phyloP scores from a whole-genome alignment of 2,797 vertebrate species.

The Yasuhikotakia modesta region DNA sequence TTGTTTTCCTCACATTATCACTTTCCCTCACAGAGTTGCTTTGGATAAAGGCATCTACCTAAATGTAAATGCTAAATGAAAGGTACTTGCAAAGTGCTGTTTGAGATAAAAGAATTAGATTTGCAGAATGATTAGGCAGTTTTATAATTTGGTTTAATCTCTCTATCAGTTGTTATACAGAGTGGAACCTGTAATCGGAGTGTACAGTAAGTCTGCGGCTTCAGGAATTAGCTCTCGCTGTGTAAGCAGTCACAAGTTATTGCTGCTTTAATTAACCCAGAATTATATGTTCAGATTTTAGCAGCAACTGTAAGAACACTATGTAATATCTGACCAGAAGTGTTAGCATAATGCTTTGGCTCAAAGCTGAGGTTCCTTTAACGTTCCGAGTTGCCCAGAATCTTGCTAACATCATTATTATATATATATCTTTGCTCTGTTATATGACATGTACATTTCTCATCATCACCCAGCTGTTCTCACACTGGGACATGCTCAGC shows the following conservation, averaged over 20 bases:
- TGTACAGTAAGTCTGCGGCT: neutral
- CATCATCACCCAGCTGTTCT: neutral
- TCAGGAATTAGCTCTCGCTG: neutral
- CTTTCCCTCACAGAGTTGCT: no score
- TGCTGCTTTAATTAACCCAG: constrained; percentile 37
- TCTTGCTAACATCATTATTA: neutral
- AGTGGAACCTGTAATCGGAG: neutral
- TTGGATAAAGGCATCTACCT: no score
- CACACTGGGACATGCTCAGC: neutral
- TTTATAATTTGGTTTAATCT: neutral
- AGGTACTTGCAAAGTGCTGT: no score
- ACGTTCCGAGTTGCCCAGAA: neutral
- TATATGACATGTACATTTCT: neutral
- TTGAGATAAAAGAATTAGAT: no score
- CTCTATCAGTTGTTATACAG: neutral
- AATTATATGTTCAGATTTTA: constrained; percentile 12
- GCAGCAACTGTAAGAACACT: neutral
- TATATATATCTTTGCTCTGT: neutral
- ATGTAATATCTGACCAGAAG: constrained; percentile 17
- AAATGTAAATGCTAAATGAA: no score
- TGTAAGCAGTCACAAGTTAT: constrained; percentile 3
- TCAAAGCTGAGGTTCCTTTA: neutral
- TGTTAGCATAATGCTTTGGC: neutral
- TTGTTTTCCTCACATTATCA: no score
- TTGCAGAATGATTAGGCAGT: no score